Evolutionary conservation across 2,888 invertebrate species (phyloP), one percentile per base, ranked within the genome.

Genomic region (Orthosia gothica): DNA sequence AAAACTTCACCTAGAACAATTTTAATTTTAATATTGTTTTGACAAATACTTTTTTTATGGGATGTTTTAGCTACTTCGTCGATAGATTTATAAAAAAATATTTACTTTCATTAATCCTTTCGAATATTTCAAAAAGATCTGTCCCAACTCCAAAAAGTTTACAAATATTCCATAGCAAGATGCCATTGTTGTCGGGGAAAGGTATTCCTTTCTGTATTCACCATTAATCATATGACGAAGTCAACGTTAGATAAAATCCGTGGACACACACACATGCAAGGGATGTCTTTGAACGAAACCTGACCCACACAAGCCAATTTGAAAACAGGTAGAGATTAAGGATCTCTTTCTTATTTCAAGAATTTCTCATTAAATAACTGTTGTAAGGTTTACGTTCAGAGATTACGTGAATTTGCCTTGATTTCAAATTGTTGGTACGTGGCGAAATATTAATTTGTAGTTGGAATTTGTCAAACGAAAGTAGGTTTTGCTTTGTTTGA

Each of bases 211-310:
- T 93, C 87, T 92, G 89, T 89, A 93, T 93, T 84, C 89, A 87
- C 89, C 94, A 96, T 96, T 95, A 94, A 95, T 96, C 96, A 96
- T 95, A 61, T 80, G 93, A 93, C 91, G 89, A 82, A 91, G 93
- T 89, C 90, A 85, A 85, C 87, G 82, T 86, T 86, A 94, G 95
- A 95, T 94, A 95, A 93, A 94, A 93, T 92, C 86, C 92, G 90
- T 89, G 89, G 88, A 62, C 84, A 89, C 79, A 80, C 84, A 84
- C 72, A 89, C 84, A 85, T 67, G 69, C 79, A 88, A 78, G 84
- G 81, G 83, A 76, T 87, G 73, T 75, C 79, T 83, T 74, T 83
- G 71, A 85, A 83, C 74, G 75, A 81, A 82, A 82, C 73, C 74
- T 62, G 70, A 85, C 86, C 89, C 88, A 91, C 87, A 87, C 84